Evolutionary conservation across 2,797 vertebrate species (phyloP).

Genomic region (Spinus olivaceus): DNA sequence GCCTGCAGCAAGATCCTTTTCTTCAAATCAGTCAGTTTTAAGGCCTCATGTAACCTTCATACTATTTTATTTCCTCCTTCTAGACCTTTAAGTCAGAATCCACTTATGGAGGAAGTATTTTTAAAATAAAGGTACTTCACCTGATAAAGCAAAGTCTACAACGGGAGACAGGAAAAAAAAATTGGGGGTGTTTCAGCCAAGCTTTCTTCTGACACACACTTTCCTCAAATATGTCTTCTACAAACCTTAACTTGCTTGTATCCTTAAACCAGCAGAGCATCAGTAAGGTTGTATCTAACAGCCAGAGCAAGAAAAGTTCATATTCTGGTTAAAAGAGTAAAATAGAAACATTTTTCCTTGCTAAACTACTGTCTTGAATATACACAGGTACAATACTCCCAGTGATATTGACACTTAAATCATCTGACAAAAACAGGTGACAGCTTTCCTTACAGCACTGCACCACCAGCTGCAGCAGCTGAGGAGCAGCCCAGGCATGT

Average conservation of each 20-base stretch:
- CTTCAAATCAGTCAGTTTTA: not conserved
- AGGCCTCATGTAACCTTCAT: not conserved
- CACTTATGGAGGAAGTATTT: not conserved
- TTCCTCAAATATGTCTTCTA: not conserved
- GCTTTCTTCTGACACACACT: not conserved
- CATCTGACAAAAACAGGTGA: not conserved
- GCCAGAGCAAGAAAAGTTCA: not conserved
- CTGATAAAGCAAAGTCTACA: not conserved
- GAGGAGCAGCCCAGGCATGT: not conserved
- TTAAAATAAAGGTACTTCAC: not conserved
- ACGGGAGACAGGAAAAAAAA: not conserved
- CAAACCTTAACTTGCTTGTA: not conserved
- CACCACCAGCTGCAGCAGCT: not conserved
- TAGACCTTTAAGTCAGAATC: not conserved
- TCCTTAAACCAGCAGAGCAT: not conserved
- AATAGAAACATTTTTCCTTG: not conserved
- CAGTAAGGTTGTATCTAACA: not conserved
- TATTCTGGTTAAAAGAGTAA: not conserved
- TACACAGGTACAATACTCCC: not conserved
- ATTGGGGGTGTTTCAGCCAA: rapidly evolving
- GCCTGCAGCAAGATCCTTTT: not conserved
- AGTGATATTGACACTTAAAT: not conserved
- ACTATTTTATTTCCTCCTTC: not conserved
- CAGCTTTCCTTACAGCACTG: not conserved
- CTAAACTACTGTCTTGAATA: not conserved